Percentiles rank a stretch among this genome's conserved stretches.
These are phyloP conservation scores for Thalassaphorura encarpata DNA, from an alignment of 1,140 invertebrate genomes.

Conservation along the genomic window DNA sequence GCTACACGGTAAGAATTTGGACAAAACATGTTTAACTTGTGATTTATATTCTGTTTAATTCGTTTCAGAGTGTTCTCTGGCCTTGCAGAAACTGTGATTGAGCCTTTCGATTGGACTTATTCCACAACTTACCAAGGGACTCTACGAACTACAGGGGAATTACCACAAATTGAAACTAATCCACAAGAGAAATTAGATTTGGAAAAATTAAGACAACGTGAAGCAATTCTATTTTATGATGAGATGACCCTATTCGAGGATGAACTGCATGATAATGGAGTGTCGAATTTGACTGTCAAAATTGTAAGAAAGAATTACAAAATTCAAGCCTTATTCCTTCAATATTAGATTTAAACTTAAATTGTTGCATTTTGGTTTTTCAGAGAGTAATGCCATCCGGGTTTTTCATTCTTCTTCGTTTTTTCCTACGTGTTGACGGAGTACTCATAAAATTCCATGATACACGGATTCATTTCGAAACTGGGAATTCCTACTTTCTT, in stretches of 20 bases:
- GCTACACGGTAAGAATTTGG: constrained; percentile 7
- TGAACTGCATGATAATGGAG: constrained; percentile 96
- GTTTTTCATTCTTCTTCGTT: constrained; percentile 83
- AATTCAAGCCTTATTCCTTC: too few relatives aligned
- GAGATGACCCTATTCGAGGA: constrained; percentile 94
- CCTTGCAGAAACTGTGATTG: constrained; percentile 57
- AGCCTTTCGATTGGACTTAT: constrained; percentile 97
- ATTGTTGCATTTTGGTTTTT: constrained; percentile 36
- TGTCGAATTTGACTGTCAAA: constrained; percentile 80
- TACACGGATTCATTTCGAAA: constrained; percentile 81
- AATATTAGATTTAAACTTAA: constrained; percentile 1
- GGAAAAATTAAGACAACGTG: constrained; percentile 76
- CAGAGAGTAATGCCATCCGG: constrained; percentile 90
- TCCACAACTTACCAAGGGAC: constrained; percentile 88
- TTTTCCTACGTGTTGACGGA: constrained; percentile 87
- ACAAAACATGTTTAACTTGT: constrained; percentile 3
- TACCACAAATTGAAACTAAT: constrained; percentile 33
- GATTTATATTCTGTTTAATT: constrained; percentile 9
- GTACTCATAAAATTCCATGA: constrained; percentile 83
- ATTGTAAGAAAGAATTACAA: constrained; percentile 61
- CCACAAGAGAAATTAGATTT: constrained; percentile 76
- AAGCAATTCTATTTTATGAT: constrained; percentile 89
- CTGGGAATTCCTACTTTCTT: constrained; percentile 59
- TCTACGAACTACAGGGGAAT: constrained; percentile 43
- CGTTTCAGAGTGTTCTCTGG: constrained; percentile 44